These are phyloP conservation scores for Colletes latitarsis DNA, from an alignment of 1,140 invertebrate genomes.

Conservation along the genomic window DNA sequence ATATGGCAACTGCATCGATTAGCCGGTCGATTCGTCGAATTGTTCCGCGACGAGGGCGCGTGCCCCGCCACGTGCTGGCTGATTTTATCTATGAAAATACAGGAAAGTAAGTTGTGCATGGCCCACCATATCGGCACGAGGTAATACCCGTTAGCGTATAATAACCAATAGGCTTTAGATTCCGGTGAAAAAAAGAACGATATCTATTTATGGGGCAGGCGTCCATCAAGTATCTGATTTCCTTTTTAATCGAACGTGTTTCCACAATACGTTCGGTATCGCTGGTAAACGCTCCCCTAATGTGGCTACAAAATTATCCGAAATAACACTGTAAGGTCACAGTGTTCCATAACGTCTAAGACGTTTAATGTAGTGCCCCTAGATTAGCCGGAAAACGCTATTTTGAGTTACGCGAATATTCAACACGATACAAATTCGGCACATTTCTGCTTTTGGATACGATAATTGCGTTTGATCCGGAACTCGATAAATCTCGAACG, in stretches of 20 bases:
- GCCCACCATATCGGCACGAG: conserved; percentile 15
- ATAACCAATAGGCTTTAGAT: conserved; percentile 23
- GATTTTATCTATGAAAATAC: conserved; percentile 60
- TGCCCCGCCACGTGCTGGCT: conserved; percentile 30
- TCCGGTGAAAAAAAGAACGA: not conserved
- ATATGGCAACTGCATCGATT: conserved; percentile 1
- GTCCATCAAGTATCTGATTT: not conserved
- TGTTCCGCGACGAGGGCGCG: conserved; percentile 14
- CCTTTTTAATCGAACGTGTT: not conserved
- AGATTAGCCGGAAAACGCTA: too few species aligned
- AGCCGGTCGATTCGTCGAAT: conserved; percentile 24
- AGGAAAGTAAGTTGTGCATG: conserved; percentile 34
- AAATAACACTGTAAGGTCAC: too few species aligned
- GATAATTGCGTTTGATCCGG: too few species aligned
- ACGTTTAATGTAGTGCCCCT: too few species aligned
- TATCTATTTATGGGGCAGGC: conserved; percentile 12
- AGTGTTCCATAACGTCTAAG: too few species aligned
- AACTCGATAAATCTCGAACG: too few species aligned
- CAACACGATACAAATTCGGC: too few species aligned
- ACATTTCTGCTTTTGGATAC: too few species aligned
- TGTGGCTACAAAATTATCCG: not conserved
- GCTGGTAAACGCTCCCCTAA: not conserved
- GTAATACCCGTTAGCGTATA: conserved; percentile 17
- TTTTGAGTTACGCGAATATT: too few species aligned
- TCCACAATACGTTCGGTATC: not conserved